phyloP scores from a whole-genome alignment of 1,140 invertebrate species.

The Procambarus clarkii region DNA sequence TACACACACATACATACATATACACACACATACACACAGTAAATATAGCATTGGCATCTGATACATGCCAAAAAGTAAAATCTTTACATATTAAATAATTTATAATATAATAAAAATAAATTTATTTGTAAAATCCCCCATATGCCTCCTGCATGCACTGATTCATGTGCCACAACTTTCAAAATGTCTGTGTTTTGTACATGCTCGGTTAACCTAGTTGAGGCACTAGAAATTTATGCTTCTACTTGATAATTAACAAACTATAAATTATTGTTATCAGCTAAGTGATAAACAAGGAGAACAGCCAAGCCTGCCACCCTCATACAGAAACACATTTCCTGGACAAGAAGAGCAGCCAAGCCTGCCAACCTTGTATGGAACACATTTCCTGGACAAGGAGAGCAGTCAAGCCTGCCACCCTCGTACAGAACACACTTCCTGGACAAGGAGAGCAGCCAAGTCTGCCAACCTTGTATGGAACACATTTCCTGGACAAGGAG shows the following conservation, averaged over 20 bases:
- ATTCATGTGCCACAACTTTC: constrained; percentile 48
- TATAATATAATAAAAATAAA: neutral
- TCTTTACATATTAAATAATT: neutral
- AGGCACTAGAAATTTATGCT: constrained; percentile 68
- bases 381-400: constrained; percentile 12
- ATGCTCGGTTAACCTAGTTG: constrained; percentile 66
- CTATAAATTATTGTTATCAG: constrained; percentile 23
- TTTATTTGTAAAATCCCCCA: constrained; percentile 5
- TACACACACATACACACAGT: too few relatives aligned
- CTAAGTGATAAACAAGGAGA: constrained; percentile 56
- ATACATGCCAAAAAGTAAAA: neutral
- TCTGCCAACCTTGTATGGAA: constrained; percentile 12
- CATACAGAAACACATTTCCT: constrained; percentile 50
- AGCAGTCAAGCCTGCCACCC: neutral
- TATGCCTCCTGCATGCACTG: constrained; percentile 50
- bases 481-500: constrained; percentile 12
- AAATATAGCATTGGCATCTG: neutral
- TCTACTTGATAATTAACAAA: constrained; percentile 64
- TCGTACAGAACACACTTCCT: constrained; percentile 38
- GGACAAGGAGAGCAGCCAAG: constrained; percentile 38
- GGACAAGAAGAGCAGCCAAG: constrained; percentile 37
- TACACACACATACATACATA: too few relatives aligned
- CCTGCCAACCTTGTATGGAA: constrained; percentile 16
- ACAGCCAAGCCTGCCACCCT: constrained; percentile 26
- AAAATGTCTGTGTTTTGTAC: constrained; percentile 57